Percentiles rank a stretch among this genome's conserved stretches.
Conservation (phyloP, 2,113 vertebrate genomes). For the Orcinus orca region DNA sequence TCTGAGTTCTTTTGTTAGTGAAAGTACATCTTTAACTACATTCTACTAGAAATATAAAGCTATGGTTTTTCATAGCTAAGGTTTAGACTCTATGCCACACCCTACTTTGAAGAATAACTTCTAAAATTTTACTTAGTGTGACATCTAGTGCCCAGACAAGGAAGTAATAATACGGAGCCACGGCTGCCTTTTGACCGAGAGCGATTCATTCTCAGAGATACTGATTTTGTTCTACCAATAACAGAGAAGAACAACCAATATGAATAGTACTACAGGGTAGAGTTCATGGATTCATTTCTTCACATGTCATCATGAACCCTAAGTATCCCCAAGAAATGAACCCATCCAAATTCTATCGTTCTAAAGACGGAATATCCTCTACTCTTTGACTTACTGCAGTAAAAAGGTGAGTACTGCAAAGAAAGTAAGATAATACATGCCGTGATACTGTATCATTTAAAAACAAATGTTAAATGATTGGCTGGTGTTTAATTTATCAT, state of each 20-base stretch:
- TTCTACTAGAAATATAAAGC: slow-evolving; percentile 17
- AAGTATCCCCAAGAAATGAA: neutral
- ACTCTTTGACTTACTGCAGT: neutral
- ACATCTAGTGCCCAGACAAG: slow-evolving; percentile 82
- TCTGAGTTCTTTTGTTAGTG: neutral
- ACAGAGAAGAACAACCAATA: neutral
- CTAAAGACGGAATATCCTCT: neutral
- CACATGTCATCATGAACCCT: neutral
- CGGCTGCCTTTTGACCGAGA: neutral
- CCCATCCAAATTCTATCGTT: neutral
- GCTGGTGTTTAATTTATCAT: neutral
- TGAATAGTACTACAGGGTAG: neutral
- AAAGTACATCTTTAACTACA: neutral
- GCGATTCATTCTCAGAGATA: neutral
- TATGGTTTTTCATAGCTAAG: neutral
- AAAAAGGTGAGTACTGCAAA: neutral
- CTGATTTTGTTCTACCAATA: neutral
- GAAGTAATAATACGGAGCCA: neutral
- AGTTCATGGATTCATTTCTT: neutral
- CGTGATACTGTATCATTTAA: neutral
- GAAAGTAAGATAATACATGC: neutral
- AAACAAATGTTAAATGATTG: neutral
- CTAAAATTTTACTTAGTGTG: slow-evolving; percentile 77
- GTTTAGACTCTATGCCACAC: slow-evolving; percentile 3
- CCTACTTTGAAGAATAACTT: slow-evolving; percentile 27